Conservation (phyloP, 2,888 invertebrate genomes). For the Neoscelio sp. region DNA sequence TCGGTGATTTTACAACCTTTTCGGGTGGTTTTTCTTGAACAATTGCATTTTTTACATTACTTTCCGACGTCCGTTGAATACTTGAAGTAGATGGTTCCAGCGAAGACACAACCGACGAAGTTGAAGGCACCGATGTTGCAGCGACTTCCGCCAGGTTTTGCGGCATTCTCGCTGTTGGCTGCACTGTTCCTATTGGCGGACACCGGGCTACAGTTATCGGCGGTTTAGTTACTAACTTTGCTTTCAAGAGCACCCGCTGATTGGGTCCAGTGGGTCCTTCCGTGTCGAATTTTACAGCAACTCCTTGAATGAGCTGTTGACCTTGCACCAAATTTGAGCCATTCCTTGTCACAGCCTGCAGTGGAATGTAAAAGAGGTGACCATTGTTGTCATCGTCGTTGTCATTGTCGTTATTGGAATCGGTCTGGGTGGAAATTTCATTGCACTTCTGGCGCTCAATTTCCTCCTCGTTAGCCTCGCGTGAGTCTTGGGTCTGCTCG, state of each 20-base stretch:
- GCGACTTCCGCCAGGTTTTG: slow-evolving; percentile 53
- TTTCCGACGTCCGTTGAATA: slow-evolving; percentile 7
- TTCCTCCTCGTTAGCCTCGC: slow-evolving; percentile 69
- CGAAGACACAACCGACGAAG: not conserved
- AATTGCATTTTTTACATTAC: not conserved
- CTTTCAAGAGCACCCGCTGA: slow-evolving; percentile 86
- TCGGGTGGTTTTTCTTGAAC: slow-evolving; percentile 28
- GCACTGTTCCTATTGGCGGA: slow-evolving; percentile 85
- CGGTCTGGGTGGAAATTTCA: slow-evolving; percentile 83
- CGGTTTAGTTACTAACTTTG: slow-evolving; percentile 87
- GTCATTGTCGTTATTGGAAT: slow-evolving; percentile 81
- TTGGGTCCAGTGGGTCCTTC: slow-evolving; percentile 87
- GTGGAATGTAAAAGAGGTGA: slow-evolving; percentile 87
- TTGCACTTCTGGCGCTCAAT: slow-evolving; percentile 76
- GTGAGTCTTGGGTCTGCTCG: slow-evolving; percentile 74
- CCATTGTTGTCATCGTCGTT: slow-evolving; percentile 85
- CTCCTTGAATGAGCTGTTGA: slow-evolving; percentile 85
- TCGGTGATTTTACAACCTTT: slow-evolving; percentile 64
- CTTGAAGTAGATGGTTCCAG: slow-evolving; percentile 25
- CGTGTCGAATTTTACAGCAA: slow-evolving; percentile 87
- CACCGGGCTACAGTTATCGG: slow-evolving; percentile 81
- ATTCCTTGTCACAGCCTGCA: slow-evolving; percentile 84
- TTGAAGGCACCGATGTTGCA: slow-evolving; percentile 44
- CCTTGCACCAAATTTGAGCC: slow-evolving; percentile 80
- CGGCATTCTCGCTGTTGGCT: slow-evolving; percentile 84